Base-by-base conservation (phyloP, 2,888 invertebrate genomes). In the Ophion slaviceki region DNA sequence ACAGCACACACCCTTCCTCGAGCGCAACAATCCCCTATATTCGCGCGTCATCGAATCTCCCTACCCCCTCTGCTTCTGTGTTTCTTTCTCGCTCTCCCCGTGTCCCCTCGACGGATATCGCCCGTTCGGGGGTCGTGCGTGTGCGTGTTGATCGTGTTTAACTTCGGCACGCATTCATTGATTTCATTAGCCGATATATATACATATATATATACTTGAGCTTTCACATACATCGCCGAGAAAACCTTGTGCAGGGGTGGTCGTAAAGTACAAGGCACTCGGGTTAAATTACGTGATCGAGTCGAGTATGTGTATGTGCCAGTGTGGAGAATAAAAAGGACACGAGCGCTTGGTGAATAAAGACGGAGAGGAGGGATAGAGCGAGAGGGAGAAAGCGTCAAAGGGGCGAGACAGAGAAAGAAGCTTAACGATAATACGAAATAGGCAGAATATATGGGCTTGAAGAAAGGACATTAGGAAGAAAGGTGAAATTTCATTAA, bases 121-220 rank as follows among this genome's bases (percentile, higher is more conserved):
- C 24, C 67, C 32, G 36, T 70, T n/a, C 62, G 81, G 77, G 83
- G 83, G 85, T 81, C 45, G 77, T 70, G 77, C 81, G 84, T 86
- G 87, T 89, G 88, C 87, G 87, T 86, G 84, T 90, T 90, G 90
- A 91, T 91, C 91, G 90, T 90, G 90, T 91, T 93, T 92, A 91
- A 92, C 92, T 92, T 91, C 89, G 90, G 89, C 92, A 91, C 91
- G 91, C 91, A 91, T 92, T 91, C 92, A 91, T 92, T 92, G 93
- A 94, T 94, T 93, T 93, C 93, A 93, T 94, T 93, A 93, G 91
- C 88, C 92, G 92, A 93, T 92, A 92, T 90, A 89, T 77, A 40
- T 53, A 53, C 14, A 53, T 14, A 53, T 40, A 40, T 40, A 40
- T 40, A 40, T 40, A 40, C 5, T 24, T 90, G 89, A 89, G 90